Percentiles rank a stretch among this genome's conserved stretches.
Evolutionary conservation across 1,140 invertebrate genomes (phyloP).

Genomic region (Lordiphosa collinella): DNA sequence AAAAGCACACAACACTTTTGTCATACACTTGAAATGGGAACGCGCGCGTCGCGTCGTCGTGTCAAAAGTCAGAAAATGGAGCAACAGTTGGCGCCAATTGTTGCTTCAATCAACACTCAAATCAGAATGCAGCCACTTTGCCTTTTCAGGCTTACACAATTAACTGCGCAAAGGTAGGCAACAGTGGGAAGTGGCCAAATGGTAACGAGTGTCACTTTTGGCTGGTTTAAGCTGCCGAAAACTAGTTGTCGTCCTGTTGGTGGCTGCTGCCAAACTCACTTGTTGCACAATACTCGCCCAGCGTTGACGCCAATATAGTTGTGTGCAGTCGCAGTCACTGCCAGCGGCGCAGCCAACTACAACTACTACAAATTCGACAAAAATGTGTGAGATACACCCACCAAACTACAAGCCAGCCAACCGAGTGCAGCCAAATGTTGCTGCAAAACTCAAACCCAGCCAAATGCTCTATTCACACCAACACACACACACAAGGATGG

Average conservation of each 20-base stretch:
- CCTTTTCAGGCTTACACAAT: conserved; percentile 45
- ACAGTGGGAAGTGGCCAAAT: background rate
- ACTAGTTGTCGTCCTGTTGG: conserved; percentile 78
- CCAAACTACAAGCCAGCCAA: conserved; percentile 67
- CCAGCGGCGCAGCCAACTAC: conserved; percentile 27
- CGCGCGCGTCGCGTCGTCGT: conserved; percentile 31
- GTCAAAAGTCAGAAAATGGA: conserved; percentile 35
- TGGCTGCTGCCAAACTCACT: conserved; percentile 79
- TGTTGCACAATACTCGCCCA: conserved; percentile 77
- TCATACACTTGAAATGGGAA: conserved; percentile 28
- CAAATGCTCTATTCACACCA: conserved; percentile 54
- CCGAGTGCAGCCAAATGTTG: conserved; percentile 75
- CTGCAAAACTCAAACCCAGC: conserved; percentile 68
- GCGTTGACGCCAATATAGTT: conserved; percentile 58
- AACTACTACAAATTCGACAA: conserved; percentile 65
- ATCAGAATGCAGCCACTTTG: conserved; percentile 32
- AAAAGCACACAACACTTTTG: conserved; percentile 64
- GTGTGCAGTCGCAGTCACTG: conserved; percentile 46
- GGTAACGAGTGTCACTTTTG: conserved; percentile 14
- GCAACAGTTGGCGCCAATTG: conserved; percentile 76
- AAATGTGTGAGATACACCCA: conserved; percentile 75
- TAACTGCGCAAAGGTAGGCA: conserved; percentile 27
- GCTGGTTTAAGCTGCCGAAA: conserved; percentile 50
- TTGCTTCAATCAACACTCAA: conserved; percentile 65
- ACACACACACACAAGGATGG: conserved; percentile 6